Percentiles rank a stretch among this genome's conserved stretches.
These are phyloP conservation scores for Biston stratarius DNA, from an alignment of 2,888 invertebrate species.

Conservation along the genomic window DNA sequence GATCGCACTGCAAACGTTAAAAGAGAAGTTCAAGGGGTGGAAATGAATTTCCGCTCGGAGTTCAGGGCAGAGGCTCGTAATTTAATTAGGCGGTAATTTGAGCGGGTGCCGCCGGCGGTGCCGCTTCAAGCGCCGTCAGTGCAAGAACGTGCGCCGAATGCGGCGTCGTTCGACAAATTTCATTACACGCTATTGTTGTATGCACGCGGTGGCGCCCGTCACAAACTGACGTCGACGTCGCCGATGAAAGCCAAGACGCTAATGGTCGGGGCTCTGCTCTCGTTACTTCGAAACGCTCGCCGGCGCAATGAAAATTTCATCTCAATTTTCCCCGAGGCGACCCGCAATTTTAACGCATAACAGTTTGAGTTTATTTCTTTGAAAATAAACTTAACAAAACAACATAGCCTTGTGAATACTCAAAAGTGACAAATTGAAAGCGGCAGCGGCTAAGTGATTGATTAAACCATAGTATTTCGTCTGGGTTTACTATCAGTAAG, in stretches of 20 bases:
- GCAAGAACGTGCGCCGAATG: slow-evolving; percentile 78
- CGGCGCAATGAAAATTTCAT: slow-evolving; percentile 42
- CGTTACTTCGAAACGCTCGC: slow-evolving; percentile 41
- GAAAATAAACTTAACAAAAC: slow-evolving; percentile 54
- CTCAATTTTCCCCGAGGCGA: slow-evolving; percentile 33
- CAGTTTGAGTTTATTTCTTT: slow-evolving; percentile 45
- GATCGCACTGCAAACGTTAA: slow-evolving; percentile 37
- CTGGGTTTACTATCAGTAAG: slow-evolving; percentile 64
- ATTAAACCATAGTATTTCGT: slow-evolving; percentile 70
- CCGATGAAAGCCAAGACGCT: slow-evolving; percentile 46
- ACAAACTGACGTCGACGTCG: slow-evolving; percentile 26
- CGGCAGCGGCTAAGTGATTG: slow-evolving; percentile 69
- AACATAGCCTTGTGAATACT: slow-evolving; percentile 48
- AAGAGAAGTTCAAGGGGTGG: slow-evolving; percentile 54
- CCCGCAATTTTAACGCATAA: slow-evolving; percentile 36
- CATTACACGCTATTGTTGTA: slow-evolving; percentile 70
- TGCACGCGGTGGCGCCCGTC: slow-evolving; percentile 50
- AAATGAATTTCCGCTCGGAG: slow-evolving; percentile 60
- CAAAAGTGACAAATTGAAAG: slow-evolving; percentile 70
- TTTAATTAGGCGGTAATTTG: slow-evolving; percentile 81
- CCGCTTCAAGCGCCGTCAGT: slow-evolving; percentile 25
- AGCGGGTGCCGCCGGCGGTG: slow-evolving; percentile 53
- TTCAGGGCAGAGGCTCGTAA: slow-evolving; percentile 63
- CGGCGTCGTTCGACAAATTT: slow-evolving; percentile 68
- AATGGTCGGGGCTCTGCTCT: slow-evolving; percentile 45